Percentiles rank a stretch among this genome's conserved stretches.
Evolutionary conservation across 1,140 invertebrate genomes (phyloP).

Genomic region (Bactericera cockerelli): DNA sequence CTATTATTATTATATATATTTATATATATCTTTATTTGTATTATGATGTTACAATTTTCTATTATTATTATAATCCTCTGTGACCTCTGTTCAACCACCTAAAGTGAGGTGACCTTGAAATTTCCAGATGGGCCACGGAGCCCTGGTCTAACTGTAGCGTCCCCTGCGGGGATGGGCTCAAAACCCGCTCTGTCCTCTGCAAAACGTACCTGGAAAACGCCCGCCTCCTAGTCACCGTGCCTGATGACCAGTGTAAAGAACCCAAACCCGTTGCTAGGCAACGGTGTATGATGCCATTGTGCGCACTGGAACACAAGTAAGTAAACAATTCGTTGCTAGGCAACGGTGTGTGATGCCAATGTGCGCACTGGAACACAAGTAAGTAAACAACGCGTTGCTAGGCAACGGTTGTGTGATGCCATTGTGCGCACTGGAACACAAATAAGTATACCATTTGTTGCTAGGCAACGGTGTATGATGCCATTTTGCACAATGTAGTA

Average conservation of each 20-base stretch:
- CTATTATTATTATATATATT: no score
- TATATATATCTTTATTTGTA: no score
- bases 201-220: conserved; percentile 21
- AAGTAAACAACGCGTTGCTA: neutral
- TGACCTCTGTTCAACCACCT: no score
- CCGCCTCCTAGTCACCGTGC: neutral
- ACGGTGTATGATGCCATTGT: neutral
- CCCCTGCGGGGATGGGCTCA: conserved; percentile 64
- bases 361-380: conserved; percentile 4
- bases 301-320: conserved; percentile 3
- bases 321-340: neutral
- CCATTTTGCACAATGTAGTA: neutral
- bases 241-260: neutral
- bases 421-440: neutral
- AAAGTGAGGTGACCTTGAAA: no score
- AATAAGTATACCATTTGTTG: neutral
- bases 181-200: conserved; percentile 58
- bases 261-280: neutral
- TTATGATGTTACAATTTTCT: no score
- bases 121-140: conserved; percentile 64
- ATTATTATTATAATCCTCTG: no score
- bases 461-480: neutral
- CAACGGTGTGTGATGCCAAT: neutral
- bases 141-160: conserved; percentile 70
- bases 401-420: neutral